A percentile compares a stretch with the other conserved stretches of the same genome.
Conservation (phyloP, 37 sponge, comb jelly and placozoan genomes). For the Haliclona indistincta region DNA sequence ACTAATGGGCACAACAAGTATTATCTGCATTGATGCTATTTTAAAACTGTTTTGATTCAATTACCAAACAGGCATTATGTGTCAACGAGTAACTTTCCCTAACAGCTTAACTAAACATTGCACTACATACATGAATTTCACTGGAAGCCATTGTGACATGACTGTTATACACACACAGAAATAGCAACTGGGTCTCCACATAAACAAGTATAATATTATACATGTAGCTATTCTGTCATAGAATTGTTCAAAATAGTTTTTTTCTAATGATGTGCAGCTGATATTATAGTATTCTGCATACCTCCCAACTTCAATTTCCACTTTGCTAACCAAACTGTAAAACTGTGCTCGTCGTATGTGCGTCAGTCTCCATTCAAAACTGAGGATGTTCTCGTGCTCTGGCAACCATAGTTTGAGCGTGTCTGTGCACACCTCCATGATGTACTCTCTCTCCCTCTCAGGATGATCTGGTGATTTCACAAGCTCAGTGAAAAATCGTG, state of each 20-base stretch:
- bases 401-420: slow-evolving; percentile 18
- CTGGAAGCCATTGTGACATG: no score
- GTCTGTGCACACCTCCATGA: slow-evolving; percentile 24
- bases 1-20: no score
- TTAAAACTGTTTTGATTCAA: no score
- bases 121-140: no score
- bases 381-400: neutral
- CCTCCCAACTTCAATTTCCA: slow-evolving; percentile 71
- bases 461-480: slow-evolving; percentile 46
- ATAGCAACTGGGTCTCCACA: neutral
- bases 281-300: no score
- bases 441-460: slow-evolving; percentile 54
- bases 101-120: no score
- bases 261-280: neutral
- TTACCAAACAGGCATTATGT: no score
- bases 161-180: neutral
- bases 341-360: slow-evolving; percentile 49
- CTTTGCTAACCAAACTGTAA: slow-evolving; percentile 49
- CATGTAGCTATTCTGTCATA: neutral
- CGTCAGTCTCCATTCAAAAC: slow-evolving; percentile 50
- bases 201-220: neutral
- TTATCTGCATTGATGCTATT: no score
- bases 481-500: slow-evolving; percentile 37
- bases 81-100: no score
- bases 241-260: slow-evolving; percentile 3